Evolutionary conservation across 2,888 invertebrate genomes (phyloP).

Genomic region (Seira ritae): DNA sequence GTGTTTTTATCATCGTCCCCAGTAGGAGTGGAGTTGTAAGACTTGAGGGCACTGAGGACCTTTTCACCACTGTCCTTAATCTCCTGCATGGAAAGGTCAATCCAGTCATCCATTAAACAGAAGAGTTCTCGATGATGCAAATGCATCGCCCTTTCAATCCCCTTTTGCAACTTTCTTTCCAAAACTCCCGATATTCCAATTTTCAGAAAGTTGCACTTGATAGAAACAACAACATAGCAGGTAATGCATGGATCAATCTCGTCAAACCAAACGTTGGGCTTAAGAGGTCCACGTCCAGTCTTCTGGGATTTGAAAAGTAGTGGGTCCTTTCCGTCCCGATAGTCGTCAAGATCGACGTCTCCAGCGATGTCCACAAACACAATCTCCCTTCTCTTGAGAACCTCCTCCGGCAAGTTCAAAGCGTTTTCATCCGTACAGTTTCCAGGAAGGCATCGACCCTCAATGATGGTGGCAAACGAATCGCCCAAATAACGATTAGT

Average conservation of each 20-base stretch:
- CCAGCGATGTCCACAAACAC: slow-evolving; percentile 34
- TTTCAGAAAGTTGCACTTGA: not conserved
- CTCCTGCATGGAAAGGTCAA: not conserved
- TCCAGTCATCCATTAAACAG: slow-evolving; percentile 34
- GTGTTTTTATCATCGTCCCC: too few species aligned
- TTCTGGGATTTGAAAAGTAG: slow-evolving; percentile 6
- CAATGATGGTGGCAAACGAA: slow-evolving; percentile 20
- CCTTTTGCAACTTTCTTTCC: slow-evolving; percentile 26
- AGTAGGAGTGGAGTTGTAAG: too few species aligned
- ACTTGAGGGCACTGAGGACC: not conserved
- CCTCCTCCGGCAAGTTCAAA: not conserved
- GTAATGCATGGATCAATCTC: slow-evolving; percentile 1
- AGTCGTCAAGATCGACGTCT: slow-evolving; percentile 17
- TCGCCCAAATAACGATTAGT: not conserved
- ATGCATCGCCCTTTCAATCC: slow-evolving; percentile 14
- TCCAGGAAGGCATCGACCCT: slow-evolving; percentile 15
- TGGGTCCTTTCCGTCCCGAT: slow-evolving; percentile 34
- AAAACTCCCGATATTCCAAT: not conserved
- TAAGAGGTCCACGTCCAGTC: slow-evolving; percentile 30
- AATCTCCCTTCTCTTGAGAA: slow-evolving; percentile 21
- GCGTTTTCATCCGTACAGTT: slow-evolving; percentile 19
- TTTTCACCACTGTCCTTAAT: not conserved
- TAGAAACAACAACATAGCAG: slow-evolving; percentile 4
- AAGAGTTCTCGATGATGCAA: slow-evolving; percentile 39
- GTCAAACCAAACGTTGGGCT: slow-evolving; percentile 23